Base-by-base conservation (phyloP, 2,113 vertebrate species). In the Trogon surrucura region DNA sequence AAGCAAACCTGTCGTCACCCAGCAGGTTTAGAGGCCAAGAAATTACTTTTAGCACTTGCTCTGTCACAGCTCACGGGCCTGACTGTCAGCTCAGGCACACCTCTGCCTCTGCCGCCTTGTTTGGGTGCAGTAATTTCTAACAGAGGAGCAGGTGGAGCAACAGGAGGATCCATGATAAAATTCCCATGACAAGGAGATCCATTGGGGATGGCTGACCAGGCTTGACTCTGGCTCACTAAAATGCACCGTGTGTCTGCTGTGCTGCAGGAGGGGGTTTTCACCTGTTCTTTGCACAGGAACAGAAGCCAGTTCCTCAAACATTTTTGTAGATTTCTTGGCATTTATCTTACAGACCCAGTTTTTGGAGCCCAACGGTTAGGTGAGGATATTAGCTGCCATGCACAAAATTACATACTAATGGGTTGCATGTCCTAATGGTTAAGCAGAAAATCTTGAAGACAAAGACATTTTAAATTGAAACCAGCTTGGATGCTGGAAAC, bases 181-280 rank as follows among this genome's bases (percentile, higher is more conserved):
- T 6, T 48, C 19, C 15, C 5, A 2, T 36, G 45, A 51, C 16
- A 23, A 26, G 16, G 5, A 51, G 15, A 26, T 41, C 38, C 54
- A 5, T 1, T 5, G 13, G 38, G 29, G 12, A 18, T 21, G 22
- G 17, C 1, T 50, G 21, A 26, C 54, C 56, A 36, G 38, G 50
- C 34, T n/a, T n/a, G 60, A 29, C 18, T 64, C 48, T 3, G 4
- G 38, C 38, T 83, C 2, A 0, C 30, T 80, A 15, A 60, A 87
- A 74, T 45, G 57, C 16, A 26, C 51, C 1, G 0, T 0, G 0
- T 16, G 5, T 45, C 51, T 3, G 1, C 62, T 5, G 10, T 25
- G 23, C 38, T 83, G 0, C 1, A 45, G 56, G 38, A 62, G 16
- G 9, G 30, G 5, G 32, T 5, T 10, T 66, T 60, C 18, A 36